Conservation (phyloP, 2,797 vertebrate genomes). For the Aphelocoma californica region DNA sequence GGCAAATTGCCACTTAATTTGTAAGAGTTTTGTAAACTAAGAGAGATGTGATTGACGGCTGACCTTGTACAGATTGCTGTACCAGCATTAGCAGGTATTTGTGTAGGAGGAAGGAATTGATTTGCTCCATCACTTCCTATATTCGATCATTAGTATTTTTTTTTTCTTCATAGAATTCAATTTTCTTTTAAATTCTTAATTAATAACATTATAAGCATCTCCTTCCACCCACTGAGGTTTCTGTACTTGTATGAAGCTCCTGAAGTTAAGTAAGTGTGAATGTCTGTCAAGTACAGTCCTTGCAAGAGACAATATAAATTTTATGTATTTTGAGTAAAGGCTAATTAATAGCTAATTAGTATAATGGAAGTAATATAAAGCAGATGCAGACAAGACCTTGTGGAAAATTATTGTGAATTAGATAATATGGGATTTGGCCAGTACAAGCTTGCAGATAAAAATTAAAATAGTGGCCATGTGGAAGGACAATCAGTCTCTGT, state of each 20-base stretch:
- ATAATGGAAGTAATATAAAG: conserved; percentile 74
- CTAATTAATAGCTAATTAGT: conserved; percentile 82
- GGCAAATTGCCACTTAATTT: conserved; percentile 6
- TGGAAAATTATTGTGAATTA: conserved; percentile 74
- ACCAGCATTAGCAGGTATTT: not conserved
- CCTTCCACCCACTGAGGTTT: conserved; percentile 40
- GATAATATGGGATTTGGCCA: conserved; percentile 68
- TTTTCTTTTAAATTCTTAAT: conserved; percentile 44
- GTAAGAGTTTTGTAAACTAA: not conserved
- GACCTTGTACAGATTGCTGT: not conserved
- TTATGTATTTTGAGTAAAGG: conserved; percentile 72
- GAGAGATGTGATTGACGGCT: not conserved
- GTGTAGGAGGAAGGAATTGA: conserved; percentile 3
- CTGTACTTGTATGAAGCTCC: conserved; percentile 57
- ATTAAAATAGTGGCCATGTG: conserved; percentile 70
- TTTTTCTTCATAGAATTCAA: not conserved
- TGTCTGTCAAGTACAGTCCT: conserved; percentile 70
- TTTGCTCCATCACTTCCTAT: not conserved
- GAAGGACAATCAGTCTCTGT: conserved; percentile 65
- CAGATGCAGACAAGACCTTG: conserved; percentile 78
- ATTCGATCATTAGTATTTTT: not conserved
- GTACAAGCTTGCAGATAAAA: conserved; percentile 65
- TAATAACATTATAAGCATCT: conserved; percentile 31
- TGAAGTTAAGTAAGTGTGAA: conserved; percentile 74
- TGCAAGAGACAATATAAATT: conserved; percentile 56